phyloP scores from a whole-genome alignment of 1,140 invertebrate genomes.

The Philopotamus ludificatus region DNA sequence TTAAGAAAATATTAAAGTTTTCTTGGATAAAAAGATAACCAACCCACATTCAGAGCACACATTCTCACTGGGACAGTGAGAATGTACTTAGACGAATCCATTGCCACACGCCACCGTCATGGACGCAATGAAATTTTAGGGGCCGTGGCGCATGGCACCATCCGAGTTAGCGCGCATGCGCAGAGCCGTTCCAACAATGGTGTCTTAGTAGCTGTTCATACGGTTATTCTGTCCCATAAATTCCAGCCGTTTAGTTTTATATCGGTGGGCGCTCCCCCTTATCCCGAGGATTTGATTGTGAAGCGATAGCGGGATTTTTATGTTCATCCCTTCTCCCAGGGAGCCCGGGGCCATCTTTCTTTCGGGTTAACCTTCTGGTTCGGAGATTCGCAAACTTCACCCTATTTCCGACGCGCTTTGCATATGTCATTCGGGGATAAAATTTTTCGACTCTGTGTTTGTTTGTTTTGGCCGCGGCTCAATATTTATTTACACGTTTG shows the following conservation, averaged over 20 bases:
- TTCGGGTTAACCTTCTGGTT: conserved; percentile 24
- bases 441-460: neutral
- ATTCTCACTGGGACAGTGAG: neutral
- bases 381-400: conserved; percentile 19
- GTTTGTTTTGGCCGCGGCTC: too few species aligned
- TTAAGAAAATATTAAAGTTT: too few species aligned
- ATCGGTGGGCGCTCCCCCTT: conserved; percentile 21
- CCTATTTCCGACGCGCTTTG: neutral
- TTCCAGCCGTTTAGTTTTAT: conserved; percentile 31
- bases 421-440: neutral
- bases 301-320: conserved; percentile 31
- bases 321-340: conserved; percentile 11
- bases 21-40: too few species aligned
- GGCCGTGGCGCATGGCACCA: too few species aligned
- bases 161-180: too few species aligned
- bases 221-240: conserved; percentile 30
- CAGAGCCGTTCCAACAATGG: conserved; percentile 14
- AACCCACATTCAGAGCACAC: neutral
- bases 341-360: conserved; percentile 9
- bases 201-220: conserved; percentile 26
- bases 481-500: too few species aligned
- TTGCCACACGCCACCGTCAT: too few species aligned
- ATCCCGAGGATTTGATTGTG: conserved; percentile 29
- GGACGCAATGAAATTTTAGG: too few species aligned
- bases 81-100: too few species aligned